Conservation (phyloP, 1,140 invertebrate species). For the Platyura marginata region DNA sequence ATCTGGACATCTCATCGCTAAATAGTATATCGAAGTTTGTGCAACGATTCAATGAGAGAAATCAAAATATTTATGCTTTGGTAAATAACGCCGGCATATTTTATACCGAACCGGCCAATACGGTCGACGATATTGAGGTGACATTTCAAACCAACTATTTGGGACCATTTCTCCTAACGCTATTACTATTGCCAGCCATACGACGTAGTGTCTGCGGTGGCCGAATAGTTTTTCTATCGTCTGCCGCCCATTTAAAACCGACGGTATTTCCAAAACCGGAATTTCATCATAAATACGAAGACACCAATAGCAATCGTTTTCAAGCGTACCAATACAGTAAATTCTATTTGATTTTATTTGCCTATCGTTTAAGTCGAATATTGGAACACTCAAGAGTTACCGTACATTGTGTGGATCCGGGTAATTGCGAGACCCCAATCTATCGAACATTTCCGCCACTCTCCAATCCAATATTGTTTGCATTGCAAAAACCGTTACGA, state of each 20-base stretch:
- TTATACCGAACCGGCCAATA: slow-evolving; percentile 28
- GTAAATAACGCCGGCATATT: slow-evolving; percentile 45
- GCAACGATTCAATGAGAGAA: slow-evolving; percentile 10
- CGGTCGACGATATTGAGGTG: slow-evolving; percentile 35
- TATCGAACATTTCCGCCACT: slow-evolving; percentile 19
- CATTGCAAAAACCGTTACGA: slow-evolving; percentile 19
- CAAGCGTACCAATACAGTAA: neutral
- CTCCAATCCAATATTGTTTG: slow-evolving; percentile 13
- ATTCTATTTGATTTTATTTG: slow-evolving; percentile 10
- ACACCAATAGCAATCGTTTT: neutral
- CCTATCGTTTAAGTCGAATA: slow-evolving; percentile 12
- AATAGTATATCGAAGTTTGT: slow-evolving; percentile 15
- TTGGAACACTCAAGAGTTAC: slow-evolving; percentile 14
- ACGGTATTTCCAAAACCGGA: slow-evolving; percentile 6
- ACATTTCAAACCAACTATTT: slow-evolving; percentile 46
- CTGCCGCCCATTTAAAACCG: slow-evolving; percentile 17
- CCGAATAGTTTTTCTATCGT: slow-evolving; percentile 19
- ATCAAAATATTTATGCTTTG: slow-evolving; percentile 24
- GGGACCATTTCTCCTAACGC: slow-evolving; percentile 19
- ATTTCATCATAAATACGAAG: neutral
- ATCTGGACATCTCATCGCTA: slow-evolving; percentile 18
- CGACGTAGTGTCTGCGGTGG: slow-evolving; percentile 12
- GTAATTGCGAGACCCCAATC: slow-evolving; percentile 21
- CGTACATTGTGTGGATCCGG: slow-evolving; percentile 23
- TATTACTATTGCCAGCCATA: slow-evolving; percentile 13